These are phyloP conservation scores for Xanthorhoe designata DNA, from an alignment of 2,888 invertebrate species.

Conservation along the genomic window DNA sequence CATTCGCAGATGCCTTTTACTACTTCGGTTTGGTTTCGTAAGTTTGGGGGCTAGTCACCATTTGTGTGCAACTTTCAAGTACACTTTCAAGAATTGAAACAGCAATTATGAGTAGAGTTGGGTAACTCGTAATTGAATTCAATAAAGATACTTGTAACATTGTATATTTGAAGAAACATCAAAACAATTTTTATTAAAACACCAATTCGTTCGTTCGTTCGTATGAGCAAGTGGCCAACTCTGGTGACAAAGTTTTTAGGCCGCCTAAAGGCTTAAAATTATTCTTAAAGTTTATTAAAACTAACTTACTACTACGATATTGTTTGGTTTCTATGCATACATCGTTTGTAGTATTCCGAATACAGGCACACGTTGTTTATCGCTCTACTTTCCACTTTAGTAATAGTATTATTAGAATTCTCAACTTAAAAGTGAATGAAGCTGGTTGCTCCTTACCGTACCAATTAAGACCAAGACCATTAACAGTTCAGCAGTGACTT, in stretches of 20 bases:
- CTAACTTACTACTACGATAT: no score
- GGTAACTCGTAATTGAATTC: not conserved
- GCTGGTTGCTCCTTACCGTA: slow-evolving; percentile 2
- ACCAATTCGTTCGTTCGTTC: no score
- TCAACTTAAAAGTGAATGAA: slow-evolving; percentile 14
- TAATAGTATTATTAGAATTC: slow-evolving; percentile 1
- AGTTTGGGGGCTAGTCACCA: not conserved
- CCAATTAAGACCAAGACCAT: slow-evolving; percentile 49
- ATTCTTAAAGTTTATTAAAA: no score
- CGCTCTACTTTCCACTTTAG: slow-evolving; percentile 5
- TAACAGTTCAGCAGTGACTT: slow-evolving; percentile 38
- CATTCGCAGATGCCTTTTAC: slow-evolving; percentile 1
- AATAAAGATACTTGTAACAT: not conserved
- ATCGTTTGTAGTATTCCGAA: not conserved
- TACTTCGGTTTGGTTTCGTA: not conserved
- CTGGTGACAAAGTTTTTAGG: no score
- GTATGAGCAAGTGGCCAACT: no score
- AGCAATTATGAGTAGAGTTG: not conserved
- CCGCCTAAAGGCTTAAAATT: no score
- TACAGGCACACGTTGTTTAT: not conserved
- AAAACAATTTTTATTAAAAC: no score
- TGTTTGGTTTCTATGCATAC: not conserved
- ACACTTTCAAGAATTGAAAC: not conserved
- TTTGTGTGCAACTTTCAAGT: not conserved
- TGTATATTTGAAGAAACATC: no score